phyloP scores from a whole-genome alignment of 2,797 vertebrate species.

The Rhinichthys osculus region DNA sequence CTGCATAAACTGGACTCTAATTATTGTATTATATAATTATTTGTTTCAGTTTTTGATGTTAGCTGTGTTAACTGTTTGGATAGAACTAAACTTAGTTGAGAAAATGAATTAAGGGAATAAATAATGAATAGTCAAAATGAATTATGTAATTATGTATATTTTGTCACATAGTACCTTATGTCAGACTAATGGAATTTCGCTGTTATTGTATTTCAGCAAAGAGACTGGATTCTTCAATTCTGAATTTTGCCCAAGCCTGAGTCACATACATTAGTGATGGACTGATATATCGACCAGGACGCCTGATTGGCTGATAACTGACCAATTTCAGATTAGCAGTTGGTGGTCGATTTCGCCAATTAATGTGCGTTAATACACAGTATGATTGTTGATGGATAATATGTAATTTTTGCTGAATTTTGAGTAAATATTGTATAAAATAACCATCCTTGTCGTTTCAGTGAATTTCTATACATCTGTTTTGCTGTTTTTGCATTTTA shows the following conservation, averaged over 20 bases:
- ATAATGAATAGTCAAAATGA: not conserved
- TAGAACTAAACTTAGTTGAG: not conserved
- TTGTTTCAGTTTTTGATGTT: not conserved
- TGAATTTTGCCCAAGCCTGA: conserved; percentile 13
- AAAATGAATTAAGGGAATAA: not conserved
- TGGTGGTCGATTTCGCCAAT: not conserved
- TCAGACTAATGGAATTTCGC: not conserved
- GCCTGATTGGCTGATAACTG: not conserved
- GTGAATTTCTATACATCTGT: not conserved
- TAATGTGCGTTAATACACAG: not conserved
- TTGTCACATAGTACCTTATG: not conserved
- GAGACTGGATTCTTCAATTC: not conserved
- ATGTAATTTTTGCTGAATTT: not conserved
- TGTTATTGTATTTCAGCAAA: not conserved
- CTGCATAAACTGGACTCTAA: not conserved
- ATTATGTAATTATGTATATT: conserved; percentile 6
- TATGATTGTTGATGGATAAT: not conserved
- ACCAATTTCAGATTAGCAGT: not conserved
- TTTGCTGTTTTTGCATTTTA: not conserved
- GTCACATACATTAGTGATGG: not conserved
- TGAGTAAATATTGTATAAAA: not conserved
- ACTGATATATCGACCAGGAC: not conserved
- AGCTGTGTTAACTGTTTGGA: not conserved
- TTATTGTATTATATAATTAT: not conserved
- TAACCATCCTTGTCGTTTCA: not conserved